Conservation (phyloP, 2,113 vertebrate genomes). For the Orientallactaga bullata region DNA sequence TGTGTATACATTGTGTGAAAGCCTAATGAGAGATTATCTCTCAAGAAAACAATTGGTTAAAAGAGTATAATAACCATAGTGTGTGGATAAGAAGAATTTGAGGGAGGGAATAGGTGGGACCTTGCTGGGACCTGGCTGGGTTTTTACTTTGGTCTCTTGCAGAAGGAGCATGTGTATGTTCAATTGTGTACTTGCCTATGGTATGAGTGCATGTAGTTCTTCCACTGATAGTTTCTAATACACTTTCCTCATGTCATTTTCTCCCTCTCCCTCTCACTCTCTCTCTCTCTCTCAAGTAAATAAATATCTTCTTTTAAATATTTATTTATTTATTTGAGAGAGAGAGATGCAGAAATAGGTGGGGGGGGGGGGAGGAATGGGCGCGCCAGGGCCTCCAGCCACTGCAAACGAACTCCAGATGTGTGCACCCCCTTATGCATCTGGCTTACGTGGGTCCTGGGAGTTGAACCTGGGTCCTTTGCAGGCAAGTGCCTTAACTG, state of each 20-base stretch:
- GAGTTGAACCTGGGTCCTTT: no score
- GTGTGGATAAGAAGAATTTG: neutral
- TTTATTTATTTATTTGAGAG: no score
- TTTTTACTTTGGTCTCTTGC: neutral
- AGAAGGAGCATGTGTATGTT: neutral
- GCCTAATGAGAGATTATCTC: neutral
- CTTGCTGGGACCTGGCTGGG: neutral
- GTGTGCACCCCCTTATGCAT: no score
- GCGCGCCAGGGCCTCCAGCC: no score
- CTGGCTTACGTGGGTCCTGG: no score
- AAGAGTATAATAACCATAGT: neutral
- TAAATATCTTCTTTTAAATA: no score
- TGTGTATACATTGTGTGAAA: neutral
- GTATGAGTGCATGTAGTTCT: fast-evolving
- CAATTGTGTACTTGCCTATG: neutral
- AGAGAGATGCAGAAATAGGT: no score
- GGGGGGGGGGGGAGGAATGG: no score
- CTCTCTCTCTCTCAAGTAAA: no score
- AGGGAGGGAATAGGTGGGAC: neutral
- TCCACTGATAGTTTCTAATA: neutral
- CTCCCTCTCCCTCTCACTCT: no score
- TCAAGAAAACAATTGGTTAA: neutral
- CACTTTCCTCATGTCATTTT: neutral
- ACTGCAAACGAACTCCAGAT: no score
- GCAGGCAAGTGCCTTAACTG: no score